Evolutionary conservation across 2,113 vertebrate species (phyloP).

Genomic region (Xenopus borealis): DNA sequence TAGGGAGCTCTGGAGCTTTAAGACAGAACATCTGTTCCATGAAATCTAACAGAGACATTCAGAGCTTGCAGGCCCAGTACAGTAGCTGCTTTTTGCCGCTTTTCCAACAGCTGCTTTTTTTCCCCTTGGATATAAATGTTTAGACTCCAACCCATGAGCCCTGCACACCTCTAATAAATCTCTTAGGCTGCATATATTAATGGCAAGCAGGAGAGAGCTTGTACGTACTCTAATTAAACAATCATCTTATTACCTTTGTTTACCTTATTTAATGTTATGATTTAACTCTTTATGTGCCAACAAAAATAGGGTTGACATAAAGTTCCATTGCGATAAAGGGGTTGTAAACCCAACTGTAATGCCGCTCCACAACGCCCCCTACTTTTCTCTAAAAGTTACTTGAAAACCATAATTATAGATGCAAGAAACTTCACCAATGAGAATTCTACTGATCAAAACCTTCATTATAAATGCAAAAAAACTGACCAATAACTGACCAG

Average conservation of each 20-base stretch:
- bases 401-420: too few species aligned
- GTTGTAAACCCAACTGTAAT: too few species aligned
- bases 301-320: too few species aligned
- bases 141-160: constrained; percentile 51
- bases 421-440: too few species aligned
- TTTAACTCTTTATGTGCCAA: background rate
- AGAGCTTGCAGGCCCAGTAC: constrained; percentile 46
- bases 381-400: too few species aligned
- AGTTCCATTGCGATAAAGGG: too few species aligned
- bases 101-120: constrained; percentile 53
- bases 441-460: too few species aligned
- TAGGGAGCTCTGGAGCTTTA: constrained; percentile 59
- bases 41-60: constrained; percentile 59
- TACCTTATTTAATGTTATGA: constrained; percentile 12
- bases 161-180: constrained; percentile 58
- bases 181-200: constrained; percentile 54
- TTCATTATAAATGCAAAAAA: too few species aligned
- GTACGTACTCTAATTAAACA: constrained; percentile 40
- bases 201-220: constrained; percentile 47
- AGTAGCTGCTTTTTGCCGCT: constrained; percentile 34
- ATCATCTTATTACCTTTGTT: constrained; percentile 2
- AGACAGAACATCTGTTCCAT: constrained; percentile 70
- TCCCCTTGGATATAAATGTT: constrained; percentile 57
- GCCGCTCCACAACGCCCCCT: too few species aligned
- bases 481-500: too few species aligned